Evolutionary conservation across 1,140 invertebrate genomes (phyloP).

Genomic region (Cryptotermes secundus): DNA sequence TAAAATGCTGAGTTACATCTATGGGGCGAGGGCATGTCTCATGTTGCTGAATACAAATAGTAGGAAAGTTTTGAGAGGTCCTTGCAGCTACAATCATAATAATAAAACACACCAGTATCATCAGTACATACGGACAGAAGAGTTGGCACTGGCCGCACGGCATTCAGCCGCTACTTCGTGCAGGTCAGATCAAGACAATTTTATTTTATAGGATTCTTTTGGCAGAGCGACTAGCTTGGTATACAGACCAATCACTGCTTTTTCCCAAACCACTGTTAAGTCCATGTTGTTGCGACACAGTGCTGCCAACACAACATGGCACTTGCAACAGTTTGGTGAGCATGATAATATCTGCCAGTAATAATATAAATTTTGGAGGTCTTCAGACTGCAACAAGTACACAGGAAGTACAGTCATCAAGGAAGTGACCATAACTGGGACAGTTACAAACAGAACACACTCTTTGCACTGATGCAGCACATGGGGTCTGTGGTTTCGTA

Average conservation of each 20-base stretch:
- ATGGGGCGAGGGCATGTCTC: background rate
- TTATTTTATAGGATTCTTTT: background rate
- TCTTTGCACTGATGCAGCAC: background rate
- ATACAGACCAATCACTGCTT: background rate
- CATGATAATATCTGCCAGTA: background rate
- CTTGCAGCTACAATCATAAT: conserved; percentile 52
- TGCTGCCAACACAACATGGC: background rate
- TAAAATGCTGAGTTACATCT: background rate
- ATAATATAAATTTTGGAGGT: conserved; percentile 1
- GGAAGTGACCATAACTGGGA: background rate
- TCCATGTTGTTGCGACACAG: background rate
- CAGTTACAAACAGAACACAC: background rate
- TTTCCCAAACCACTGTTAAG: background rate
- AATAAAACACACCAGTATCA: conserved; percentile 21
- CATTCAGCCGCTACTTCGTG: background rate
- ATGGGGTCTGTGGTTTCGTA: background rate
- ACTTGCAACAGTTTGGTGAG: background rate
- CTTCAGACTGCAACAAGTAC: background rate
- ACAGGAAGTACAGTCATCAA: background rate
- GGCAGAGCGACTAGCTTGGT: background rate
- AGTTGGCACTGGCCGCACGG: background rate
- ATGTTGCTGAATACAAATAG: conserved; percentile 25
- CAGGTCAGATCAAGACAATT: background rate
- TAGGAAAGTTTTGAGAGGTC: conserved; percentile 72
- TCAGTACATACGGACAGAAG: background rate